Base-by-base conservation (phyloP, 2,797 vertebrate genomes). In the Lagorchestes hirsutus region DNA sequence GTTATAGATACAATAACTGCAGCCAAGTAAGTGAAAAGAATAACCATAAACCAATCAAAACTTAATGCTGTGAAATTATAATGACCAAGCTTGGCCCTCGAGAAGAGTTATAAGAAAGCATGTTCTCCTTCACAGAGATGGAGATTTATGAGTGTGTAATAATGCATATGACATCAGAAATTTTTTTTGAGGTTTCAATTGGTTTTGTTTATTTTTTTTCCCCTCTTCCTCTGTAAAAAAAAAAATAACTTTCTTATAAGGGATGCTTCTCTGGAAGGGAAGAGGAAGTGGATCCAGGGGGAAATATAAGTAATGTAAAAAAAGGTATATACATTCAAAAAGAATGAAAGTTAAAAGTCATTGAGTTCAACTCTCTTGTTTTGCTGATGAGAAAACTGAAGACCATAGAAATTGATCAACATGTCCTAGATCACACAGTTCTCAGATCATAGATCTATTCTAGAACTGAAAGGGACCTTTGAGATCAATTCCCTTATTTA, bases 331-430 rank as follows among this genome's bases (percentile, higher is more conserved):
- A 46, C 46, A 87, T 87, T 87, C 46, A 3, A 46, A 87, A 87
- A 87, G 74, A 82, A 27, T 87, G 40, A 87, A 40, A 87, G 40
- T 22, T 87, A 46, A 50, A 87, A 3, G 74, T 87, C 40, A 27
- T 46, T 46, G 74, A 87, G 22, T 87, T 74, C 74, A 46, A 27
- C 22, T 46, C 40, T 74, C n/a, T 46, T 40, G 46, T 87, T 87
- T 46, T 82, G n/a, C 16, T 50, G 74, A 87, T 87, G 74, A 91
- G 90, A 40, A 93, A 91, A 46, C 50, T 28, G 55, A 95, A 92
- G 10, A 29, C 90, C 57, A 54, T 40, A 59, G 14, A 67, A 12
- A 18, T 92, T 90, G 57, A 91, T 40, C 91, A n/a, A 11, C 3
- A 1, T 87, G 55, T 28, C 94, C 87, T 10, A 58, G 24, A 92